Evolutionary conservation across 2,888 invertebrate genomes (phyloP), one percentile per base, ranked within the genome.

Genomic region (Drosophila anceps): DNA sequence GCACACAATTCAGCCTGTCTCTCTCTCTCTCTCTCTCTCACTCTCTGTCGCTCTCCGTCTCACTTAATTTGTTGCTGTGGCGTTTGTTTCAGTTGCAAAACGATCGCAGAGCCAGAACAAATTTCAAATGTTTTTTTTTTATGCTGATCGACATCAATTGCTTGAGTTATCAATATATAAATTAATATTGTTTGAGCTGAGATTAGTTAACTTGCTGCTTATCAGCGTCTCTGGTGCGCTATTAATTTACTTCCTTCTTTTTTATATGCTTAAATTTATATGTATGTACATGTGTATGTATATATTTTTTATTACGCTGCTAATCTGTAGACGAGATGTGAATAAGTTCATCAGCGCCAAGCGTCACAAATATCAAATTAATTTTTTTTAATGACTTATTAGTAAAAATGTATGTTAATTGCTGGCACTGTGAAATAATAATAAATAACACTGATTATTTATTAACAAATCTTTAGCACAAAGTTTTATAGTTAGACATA

Each of bases 121-220:
- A 66, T 66, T 59, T 62, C 24, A 46, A 13, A 15, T 24, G 46
- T 31, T 69, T 46, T 46, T 53, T 37, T 41, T 48, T 50, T 27
- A n/a, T n/a, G n/a, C n/a, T 37, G 68, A 68, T 66, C 62, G 59
- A 50, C 65, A 48, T 76, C 53, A 70, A 66, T 70, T 76, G 54
- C 65, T 71, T 43, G 46, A n/a, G 55, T 76, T 46, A 80, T 76
- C 70, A 53, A 37, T 27, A 69, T 60, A 74, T 62, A 27, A 50
- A 18, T 18, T 7, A 31, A 27, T 39, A 15, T 10, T 31, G 39
- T 29, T 27, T 9, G 48, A 69, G 62, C 60, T n/a, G 46, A 62
- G 76, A 65, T 80, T 65, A 62, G 50, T 59, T 35, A 60, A 27
- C 27, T 13, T 27, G 37, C 18, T 7, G 62, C 62, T 63, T 64